Conservation (phyloP, 2,113 vertebrate genomes). For the Leuciscus idus region DNA sequence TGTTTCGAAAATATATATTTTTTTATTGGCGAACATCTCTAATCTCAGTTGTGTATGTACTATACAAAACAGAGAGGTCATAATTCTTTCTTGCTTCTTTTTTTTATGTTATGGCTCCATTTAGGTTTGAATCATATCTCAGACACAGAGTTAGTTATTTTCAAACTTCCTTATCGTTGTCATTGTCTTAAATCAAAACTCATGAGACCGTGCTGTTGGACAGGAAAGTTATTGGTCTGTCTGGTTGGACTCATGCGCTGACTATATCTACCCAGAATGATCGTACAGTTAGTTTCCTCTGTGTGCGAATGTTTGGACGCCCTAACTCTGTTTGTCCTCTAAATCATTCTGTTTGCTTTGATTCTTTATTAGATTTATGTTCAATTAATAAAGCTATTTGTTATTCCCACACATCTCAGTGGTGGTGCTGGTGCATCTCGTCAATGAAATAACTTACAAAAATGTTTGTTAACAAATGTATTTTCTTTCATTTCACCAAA, state of each 20-base stretch:
- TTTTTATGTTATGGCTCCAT: neutral
- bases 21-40: neutral
- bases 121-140: neutral
- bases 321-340: neutral
- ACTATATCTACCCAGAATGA: constrained; percentile 11
- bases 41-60: neutral
- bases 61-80: neutral
- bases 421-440: neutral
- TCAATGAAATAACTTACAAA: neutral
- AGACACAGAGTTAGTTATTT: neutral
- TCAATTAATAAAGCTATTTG: neutral
- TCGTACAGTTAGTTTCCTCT: neutral
- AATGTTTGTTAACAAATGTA: neutral
- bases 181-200: constrained; percentile 24
- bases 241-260: neutral
- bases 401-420: neutral
- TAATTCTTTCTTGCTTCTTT: neutral
- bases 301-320: neutral
- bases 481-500: neutral
- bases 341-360: neutral
- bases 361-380: neutral
- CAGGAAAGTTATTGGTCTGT: neutral
- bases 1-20: neutral
- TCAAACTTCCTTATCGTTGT: constrained; percentile 10
- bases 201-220: neutral